These are phyloP conservation scores for Drosophila miranda DNA, from an alignment of 1,140 invertebrate genomes.

Conservation along the genomic window DNA sequence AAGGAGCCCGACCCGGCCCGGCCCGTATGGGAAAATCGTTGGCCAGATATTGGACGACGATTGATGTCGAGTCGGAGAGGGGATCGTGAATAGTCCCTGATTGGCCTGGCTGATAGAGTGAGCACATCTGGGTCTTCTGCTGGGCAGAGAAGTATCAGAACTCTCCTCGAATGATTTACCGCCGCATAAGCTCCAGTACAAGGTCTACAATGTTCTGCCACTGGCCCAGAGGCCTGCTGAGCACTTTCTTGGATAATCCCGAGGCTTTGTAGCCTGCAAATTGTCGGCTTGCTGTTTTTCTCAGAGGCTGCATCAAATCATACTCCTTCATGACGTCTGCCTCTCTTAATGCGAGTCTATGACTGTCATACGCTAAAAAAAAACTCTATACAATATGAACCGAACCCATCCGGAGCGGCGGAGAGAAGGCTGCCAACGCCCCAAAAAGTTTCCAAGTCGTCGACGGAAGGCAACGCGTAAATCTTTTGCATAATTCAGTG, in stretches of 20 bases:
- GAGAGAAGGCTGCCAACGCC: conserved; percentile 45
- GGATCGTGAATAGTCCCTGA: conserved; percentile 29
- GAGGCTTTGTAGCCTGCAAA: conserved; percentile 61
- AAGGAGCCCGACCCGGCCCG: neutral
- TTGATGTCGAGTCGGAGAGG: conserved; percentile 13
- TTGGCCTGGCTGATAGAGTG: conserved; percentile 3
- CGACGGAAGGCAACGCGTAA: conserved; percentile 62
- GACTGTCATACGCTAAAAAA: conserved; percentile 56
- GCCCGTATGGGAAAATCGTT: conserved; percentile 48
- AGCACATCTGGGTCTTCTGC: neutral
- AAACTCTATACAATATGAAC: conserved; percentile 56
- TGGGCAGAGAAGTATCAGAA: neutral
- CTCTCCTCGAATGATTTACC: conserved; percentile 62
- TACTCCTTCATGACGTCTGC: no score
- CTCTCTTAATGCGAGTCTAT: conserved; percentile 42
- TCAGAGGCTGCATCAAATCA: conserved; percentile 8
- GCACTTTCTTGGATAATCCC: conserved; percentile 63
- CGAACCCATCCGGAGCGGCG: conserved; percentile 11
- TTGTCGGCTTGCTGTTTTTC: conserved; percentile 27
- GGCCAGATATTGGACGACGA: conserved; percentile 11
- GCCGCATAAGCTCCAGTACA: conserved; percentile 11
- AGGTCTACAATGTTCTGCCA: conserved; percentile 35
- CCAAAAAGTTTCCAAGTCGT: conserved; percentile 46
- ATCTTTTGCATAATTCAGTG: conserved; percentile 82
- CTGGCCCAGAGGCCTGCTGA: conserved; percentile 60